Evolutionary conservation across 2,113 vertebrate species (phyloP).

Genomic region (Candoia aspera): DNA sequence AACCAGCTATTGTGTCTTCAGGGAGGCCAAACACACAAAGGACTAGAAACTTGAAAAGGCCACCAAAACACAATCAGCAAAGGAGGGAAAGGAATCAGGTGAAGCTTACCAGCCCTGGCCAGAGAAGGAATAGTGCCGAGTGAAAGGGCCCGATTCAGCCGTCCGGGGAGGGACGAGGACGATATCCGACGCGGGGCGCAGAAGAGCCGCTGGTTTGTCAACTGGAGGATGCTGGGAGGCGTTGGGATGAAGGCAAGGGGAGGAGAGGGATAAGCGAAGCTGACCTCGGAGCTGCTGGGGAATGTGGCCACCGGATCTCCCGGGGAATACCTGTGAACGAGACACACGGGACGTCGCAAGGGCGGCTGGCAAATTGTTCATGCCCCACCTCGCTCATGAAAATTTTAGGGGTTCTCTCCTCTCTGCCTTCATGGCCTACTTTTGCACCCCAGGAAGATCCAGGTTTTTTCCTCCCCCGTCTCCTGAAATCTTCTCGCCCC

Average conservation of each 20-base stretch:
- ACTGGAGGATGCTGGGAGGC: conserved; percentile 83
- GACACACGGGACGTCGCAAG: rapidly evolving
- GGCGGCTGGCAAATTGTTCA: not conserved
- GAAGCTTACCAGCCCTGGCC: conserved; percentile 81
- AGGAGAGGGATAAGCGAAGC: conserved; percentile 52
- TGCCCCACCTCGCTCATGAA: not conserved
- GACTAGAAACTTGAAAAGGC: not conserved
- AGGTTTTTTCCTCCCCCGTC: no score
- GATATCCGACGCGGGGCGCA: conserved; percentile 78
- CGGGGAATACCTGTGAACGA: conserved; percentile 83
- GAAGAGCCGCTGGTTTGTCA: conserved; percentile 80
- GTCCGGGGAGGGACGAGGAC: conserved; percentile 87
- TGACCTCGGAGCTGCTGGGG: conserved; percentile 63
- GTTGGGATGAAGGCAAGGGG: conserved; percentile 77
- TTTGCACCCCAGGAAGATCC: no score
- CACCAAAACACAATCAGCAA: not conserved
- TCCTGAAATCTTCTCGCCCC: no score
- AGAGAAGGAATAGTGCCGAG: conserved; percentile 92
- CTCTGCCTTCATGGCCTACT: not conserved
- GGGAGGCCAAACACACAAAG: not conserved
- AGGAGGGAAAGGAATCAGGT: not conserved
- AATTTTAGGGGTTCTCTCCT: no score
- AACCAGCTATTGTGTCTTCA: not conserved
- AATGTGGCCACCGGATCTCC: conserved; percentile 71
- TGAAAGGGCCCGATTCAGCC: conserved; percentile 87